phyloP scores from a whole-genome alignment of 2,797 vertebrate genomes.

The Hyperoplus lanceolatus region DNA sequence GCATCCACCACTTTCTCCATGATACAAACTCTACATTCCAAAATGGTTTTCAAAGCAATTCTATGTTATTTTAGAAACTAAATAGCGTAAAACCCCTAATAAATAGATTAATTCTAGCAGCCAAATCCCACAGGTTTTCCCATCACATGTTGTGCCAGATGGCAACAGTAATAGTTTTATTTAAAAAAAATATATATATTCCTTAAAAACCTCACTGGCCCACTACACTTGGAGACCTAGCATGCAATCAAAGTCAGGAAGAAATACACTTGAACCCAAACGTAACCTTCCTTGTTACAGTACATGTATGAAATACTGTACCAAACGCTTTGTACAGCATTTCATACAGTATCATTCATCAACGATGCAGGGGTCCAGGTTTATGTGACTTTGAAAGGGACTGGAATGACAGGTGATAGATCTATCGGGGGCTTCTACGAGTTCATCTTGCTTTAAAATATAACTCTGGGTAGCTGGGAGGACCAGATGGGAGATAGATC shows the following conservation, averaged over 20 bases:
- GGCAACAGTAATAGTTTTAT: slow-evolving; percentile 32
- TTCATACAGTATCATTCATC: slow-evolving; percentile 22
- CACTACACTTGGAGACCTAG: slow-evolving; percentile 16
- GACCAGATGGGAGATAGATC: slow-evolving; percentile 46
- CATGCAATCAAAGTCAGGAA: slow-evolving; percentile 17
- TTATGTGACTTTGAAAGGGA: slow-evolving; percentile 27
- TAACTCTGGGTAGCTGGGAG: slow-evolving; percentile 28
- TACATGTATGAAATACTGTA: neutral
- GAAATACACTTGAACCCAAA: slow-evolving; percentile 11
- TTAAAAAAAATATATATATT: slow-evolving; percentile 22
- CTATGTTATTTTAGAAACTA: neutral
- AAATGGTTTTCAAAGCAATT: slow-evolving; percentile 1
- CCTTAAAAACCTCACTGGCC: slow-evolving; percentile 34
- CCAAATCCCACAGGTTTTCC: slow-evolving; percentile 23
- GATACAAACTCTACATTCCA: neutral
- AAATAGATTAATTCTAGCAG: slow-evolving; percentile 37
- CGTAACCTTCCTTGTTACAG: neutral
- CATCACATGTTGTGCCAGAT: slow-evolving; percentile 33
- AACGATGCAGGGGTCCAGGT: slow-evolving; percentile 7
- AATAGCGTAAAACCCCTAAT: neutral
- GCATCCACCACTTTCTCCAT: neutral
- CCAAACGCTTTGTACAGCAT: neutral
- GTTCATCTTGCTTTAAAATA: slow-evolving; percentile 49
- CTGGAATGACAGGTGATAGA: slow-evolving; percentile 33
- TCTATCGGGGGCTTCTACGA: slow-evolving; percentile 16